Percentiles rank a stretch among this genome's conserved stretches.
These are phyloP conservation scores for Pteropus alecto DNA, from an alignment of 2,113 vertebrate species.

Conservation along the genomic window DNA sequence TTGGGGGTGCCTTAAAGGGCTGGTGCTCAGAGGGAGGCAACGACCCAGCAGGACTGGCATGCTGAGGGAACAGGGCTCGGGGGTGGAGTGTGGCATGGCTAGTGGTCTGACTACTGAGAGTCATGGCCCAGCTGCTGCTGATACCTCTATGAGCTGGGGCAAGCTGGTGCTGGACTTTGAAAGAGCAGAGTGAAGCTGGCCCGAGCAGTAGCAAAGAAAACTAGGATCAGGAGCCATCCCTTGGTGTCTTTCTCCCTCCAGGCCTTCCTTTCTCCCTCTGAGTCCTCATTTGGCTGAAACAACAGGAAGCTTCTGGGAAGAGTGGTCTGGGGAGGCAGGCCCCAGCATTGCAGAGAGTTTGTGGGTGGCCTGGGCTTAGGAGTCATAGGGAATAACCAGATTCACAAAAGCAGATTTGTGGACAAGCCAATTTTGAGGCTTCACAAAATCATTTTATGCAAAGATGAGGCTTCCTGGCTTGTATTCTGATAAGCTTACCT, in stretches of 20 bases:
- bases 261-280: not conserved
- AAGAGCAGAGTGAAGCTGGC: not conserved
- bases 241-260: not conserved
- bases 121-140: not conserved
- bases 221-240: not conserved
- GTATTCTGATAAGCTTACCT: not conserved
- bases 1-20: rapidly evolving
- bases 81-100: not conserved
- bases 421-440: not conserved
- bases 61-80: not conserved
- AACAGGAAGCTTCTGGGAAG: not conserved
- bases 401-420: not conserved
- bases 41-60: no score
- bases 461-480: not conserved
- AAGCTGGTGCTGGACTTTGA: not conserved
- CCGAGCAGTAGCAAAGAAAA: not conserved
- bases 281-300: not conserved
- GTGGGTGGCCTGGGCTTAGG: not conserved
- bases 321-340: not conserved
- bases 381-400: not conserved
- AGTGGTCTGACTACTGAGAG: not conserved
- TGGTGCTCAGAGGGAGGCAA: not conserved
- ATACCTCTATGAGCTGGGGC: not conserved
- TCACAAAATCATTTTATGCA: not conserved
- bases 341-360: no score